A percentile compares a stretch with the other conserved stretches of the same genome.
Conservation (phyloP, 2,888 invertebrate species). For the Pinctada fucata region DNA sequence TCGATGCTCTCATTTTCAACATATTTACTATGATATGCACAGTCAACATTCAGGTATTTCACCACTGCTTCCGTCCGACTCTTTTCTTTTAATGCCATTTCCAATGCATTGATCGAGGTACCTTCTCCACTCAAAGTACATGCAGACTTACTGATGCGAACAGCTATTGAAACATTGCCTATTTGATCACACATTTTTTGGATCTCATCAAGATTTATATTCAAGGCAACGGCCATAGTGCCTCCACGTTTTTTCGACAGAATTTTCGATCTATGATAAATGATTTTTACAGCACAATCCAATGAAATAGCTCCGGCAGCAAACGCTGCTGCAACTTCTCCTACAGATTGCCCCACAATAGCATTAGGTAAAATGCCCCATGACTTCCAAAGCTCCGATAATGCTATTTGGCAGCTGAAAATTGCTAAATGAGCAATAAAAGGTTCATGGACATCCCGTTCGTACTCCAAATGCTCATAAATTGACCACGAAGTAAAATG, state of each 20-base stretch:
- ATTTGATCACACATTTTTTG: constrained; percentile 19
- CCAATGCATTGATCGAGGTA: constrained; percentile 14
- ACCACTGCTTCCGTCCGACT: not conserved
- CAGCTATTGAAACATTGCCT: constrained; percentile 34
- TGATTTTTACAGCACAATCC: constrained; percentile 57
- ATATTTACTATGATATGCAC: constrained; percentile 54
- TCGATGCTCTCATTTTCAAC: constrained; percentile 18
- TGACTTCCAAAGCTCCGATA: constrained; percentile 50
- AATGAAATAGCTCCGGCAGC: constrained; percentile 48
- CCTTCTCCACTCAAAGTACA: constrained; percentile 41
- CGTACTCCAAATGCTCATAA: constrained; percentile 36
- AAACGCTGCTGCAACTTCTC: constrained; percentile 63
- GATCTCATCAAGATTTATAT: not conserved
- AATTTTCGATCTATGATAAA: constrained; percentile 55
- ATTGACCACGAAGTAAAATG: constrained; percentile 49
- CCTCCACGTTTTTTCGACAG: constrained; percentile 53
- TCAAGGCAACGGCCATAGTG: constrained; percentile 53
- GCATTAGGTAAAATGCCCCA: constrained; percentile 54
- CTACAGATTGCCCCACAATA: constrained; percentile 65
- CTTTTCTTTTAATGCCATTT: constrained; percentile 8
- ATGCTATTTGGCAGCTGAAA: constrained; percentile 60
- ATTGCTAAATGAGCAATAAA: constrained; percentile 55
- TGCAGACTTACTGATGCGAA: constrained; percentile 33
- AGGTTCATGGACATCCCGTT: constrained; percentile 44
- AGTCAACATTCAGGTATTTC: constrained; percentile 32